These are phyloP conservation scores for Ictidomys tridecemlineatus DNA, from an alignment of 2,113 vertebrate genomes.

Conservation along the genomic window DNA sequence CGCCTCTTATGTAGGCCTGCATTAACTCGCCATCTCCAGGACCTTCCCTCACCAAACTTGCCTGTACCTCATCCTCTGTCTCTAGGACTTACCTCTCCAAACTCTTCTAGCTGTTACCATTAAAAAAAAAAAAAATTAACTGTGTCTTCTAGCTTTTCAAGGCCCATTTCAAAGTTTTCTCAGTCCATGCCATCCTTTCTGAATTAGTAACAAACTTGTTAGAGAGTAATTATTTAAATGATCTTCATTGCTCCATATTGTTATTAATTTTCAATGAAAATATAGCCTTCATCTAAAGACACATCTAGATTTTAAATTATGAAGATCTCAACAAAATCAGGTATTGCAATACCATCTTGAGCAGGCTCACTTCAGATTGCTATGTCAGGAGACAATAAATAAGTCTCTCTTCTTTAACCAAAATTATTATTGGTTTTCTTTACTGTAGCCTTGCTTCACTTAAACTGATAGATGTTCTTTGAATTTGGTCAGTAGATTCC, in stretches of 20 bases:
- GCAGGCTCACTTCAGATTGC: neutral
- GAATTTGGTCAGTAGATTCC: neutral
- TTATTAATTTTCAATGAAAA: constrained; percentile 7
- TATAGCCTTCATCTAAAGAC: neutral
- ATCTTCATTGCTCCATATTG: neutral
- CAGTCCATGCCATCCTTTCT: neutral
- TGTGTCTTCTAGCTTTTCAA: neutral
- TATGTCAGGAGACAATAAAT: neutral
- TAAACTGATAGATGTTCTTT: neutral
- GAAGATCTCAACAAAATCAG: neutral
- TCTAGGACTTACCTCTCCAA: neutral
- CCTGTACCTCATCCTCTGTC: neutral
- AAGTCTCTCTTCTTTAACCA: neutral
- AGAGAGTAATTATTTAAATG: neutral
- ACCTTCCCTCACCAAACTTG: neutral
- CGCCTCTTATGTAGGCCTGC: neutral
- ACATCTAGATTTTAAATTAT: neutral
- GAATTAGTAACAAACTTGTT: neutral
- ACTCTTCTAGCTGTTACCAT: neutral
- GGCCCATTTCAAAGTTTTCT: neutral
- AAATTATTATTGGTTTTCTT: neutral
- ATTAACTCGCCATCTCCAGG: neutral
- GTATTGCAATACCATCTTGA: neutral
- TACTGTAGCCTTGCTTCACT: neutral
- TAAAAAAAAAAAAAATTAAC: too few species aligned